Conservation (phyloP, 2,888 invertebrate genomes). For the Steinernema hermaphroditum region DNA sequence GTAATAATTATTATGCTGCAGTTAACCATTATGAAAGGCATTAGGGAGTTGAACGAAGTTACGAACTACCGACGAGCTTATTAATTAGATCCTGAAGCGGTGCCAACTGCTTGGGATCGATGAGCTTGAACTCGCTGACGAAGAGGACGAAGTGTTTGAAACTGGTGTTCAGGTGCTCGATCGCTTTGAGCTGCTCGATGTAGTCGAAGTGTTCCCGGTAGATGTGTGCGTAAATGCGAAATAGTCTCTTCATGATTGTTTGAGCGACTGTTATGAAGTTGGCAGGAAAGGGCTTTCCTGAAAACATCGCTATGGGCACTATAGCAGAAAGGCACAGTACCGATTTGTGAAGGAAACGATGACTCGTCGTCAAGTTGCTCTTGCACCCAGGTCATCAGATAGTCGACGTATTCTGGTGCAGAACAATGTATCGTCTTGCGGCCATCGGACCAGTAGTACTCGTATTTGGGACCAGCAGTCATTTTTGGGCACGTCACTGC, state of each 20-base stretch:
- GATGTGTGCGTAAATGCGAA: constrained; percentile 98
- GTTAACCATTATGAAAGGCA: background rate
- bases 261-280: constrained; percentile 78
- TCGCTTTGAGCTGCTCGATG: constrained; percentile 94
- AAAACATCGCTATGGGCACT: constrained; percentile 23
- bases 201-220: constrained; percentile 93
- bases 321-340: constrained; percentile 68
- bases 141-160: constrained; percentile 99
- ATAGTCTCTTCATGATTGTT: constrained; percentile 94
- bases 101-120: constrained; percentile 91
- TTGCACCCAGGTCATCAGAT: constrained; percentile 99
- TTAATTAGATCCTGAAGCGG: constrained; percentile 96
- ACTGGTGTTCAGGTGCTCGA: constrained; percentile 97
- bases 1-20: constrained; percentile 1
- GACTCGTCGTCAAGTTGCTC: constrained; percentile 98
- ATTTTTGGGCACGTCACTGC: constrained; percentile 80
- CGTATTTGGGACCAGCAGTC: constrained; percentile 98
- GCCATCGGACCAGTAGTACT: constrained; percentile 99
- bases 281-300: constrained; percentile 59
- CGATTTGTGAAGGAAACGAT: constrained; percentile 95
- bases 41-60: background rate
- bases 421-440: constrained; percentile 17
- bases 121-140: constrained; percentile 92
- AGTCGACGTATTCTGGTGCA: constrained; percentile 87
- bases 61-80: constrained; percentile 33